phyloP scores from a whole-genome alignment of 2,113 vertebrate genomes.

The Ochotona curzoniae region DNA sequence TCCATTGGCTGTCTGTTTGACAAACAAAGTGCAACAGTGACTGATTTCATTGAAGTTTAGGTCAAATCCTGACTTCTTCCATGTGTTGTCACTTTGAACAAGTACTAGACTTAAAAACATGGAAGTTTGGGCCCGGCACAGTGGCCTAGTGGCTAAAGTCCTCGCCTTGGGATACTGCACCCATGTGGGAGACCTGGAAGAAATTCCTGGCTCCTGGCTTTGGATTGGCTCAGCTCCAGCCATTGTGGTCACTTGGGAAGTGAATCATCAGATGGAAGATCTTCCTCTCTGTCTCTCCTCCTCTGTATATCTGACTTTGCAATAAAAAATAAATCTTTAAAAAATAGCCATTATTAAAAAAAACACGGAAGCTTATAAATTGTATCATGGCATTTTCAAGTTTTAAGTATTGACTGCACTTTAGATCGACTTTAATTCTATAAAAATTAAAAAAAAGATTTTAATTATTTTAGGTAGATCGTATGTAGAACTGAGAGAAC shows the following conservation, averaged over 20 bases:
- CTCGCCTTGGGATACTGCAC: too few relatives aligned
- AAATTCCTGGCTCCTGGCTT: too few relatives aligned
- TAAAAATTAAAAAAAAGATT: background rate
- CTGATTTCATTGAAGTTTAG: slow-evolving; percentile 41
- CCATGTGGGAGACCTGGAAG: too few relatives aligned
- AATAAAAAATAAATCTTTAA: too few relatives aligned
- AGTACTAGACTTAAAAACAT: slow-evolving; percentile 18
- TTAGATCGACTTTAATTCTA: slow-evolving; percentile 13
- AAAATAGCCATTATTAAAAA: background rate
- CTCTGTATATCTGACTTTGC: too few relatives aligned
- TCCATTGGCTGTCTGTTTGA: slow-evolving; percentile 18
- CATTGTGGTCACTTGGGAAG: too few relatives aligned
- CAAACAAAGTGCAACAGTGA: slow-evolving; percentile 16
- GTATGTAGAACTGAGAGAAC: slow-evolving; percentile 34
- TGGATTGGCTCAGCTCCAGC: too few relatives aligned
- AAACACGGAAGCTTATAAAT: slow-evolving; percentile 27
- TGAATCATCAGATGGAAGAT: too few relatives aligned
- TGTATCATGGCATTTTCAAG: slow-evolving; percentile 38
- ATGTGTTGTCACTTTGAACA: background rate
- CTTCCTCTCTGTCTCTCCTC: too few relatives aligned
- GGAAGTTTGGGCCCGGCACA: background rate
- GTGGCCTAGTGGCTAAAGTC: too few relatives aligned
- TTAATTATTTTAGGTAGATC: slow-evolving; percentile 18
- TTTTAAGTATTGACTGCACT: background rate
- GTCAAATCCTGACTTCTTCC: slow-evolving; percentile 25